Conservation (phyloP, 2,888 invertebrate species). For the Nomada ruficornis region DNA sequence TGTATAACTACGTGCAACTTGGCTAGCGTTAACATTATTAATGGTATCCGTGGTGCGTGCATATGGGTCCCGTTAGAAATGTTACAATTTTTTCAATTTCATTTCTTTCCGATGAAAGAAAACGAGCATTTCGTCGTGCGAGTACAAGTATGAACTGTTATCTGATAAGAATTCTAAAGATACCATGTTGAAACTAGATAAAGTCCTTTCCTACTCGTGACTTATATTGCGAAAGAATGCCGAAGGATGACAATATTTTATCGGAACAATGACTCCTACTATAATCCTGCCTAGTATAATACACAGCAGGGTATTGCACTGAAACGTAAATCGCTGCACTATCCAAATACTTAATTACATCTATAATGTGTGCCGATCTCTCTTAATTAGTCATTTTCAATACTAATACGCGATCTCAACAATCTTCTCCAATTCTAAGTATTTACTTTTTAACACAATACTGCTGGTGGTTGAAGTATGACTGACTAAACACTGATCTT, state of each 20-base stretch:
- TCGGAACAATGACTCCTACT: neutral
- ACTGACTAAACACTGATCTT: neutral
- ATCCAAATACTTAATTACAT: neutral
- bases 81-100: neutral
- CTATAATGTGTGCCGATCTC: neutral
- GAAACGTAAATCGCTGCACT: no score
- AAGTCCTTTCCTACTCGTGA: conserved; percentile 38
- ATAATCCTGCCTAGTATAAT: neutral
- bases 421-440: no score
- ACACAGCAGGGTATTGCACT: neutral
- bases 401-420: no score
- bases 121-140: conserved; percentile 3
- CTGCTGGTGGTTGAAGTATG: neutral
- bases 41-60: neutral
- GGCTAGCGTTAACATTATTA: neutral
- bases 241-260: conserved; percentile 24
- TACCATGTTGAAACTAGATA: conserved; percentile 66
- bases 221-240: conserved; percentile 36
- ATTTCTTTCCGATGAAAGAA: neutral
- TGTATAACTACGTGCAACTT: neutral
- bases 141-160: conserved; percentile 55
- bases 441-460: no score
- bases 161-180: conserved; percentile 65
- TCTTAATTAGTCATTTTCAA: no score
- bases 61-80: neutral